Conservation (phyloP, 2,888 invertebrate species). For the Aporophyla nigra region DNA sequence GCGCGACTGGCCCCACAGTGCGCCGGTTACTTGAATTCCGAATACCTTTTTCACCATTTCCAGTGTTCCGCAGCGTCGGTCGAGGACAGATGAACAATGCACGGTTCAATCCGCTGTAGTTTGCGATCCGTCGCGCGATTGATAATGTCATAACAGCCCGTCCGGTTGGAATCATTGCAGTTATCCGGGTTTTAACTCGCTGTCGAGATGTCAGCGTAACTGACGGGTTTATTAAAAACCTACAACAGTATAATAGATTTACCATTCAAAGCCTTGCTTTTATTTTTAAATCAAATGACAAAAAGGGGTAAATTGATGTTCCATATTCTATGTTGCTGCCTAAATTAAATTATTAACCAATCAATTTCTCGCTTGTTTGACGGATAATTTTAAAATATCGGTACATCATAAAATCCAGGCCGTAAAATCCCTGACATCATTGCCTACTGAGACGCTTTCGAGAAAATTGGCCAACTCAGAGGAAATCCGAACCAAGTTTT, state of each 20-base stretch:
- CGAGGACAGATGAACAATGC: constrained; percentile 54
- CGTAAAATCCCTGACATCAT: constrained; percentile 71
- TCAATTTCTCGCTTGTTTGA: constrained; percentile 51
- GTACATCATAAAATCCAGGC: constrained; percentile 63
- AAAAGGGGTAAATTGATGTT: constrained; percentile 10
- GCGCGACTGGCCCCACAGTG: constrained; percentile 60
- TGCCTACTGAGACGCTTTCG: constrained; percentile 71
- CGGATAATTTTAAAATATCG: constrained; percentile 60
- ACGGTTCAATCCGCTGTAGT: constrained; percentile 27
- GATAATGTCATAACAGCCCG: constrained; percentile 61
- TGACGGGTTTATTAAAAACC: constrained; percentile 48
- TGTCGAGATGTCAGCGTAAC: constrained; percentile 44
- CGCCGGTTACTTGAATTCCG: constrained; percentile 73
- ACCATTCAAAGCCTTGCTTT: constrained; percentile 19
- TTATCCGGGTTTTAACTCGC: constrained; percentile 51
- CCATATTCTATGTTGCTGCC: constrained; percentile 31
- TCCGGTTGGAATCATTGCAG: constrained; percentile 56
- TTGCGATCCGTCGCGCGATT: constrained; percentile 41
- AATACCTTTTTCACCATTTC: constrained; percentile 72
- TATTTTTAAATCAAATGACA: constrained; percentile 9
- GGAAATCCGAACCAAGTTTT: constrained; percentile 67
- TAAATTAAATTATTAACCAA: constrained; percentile 44
- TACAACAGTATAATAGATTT: constrained; percentile 24
- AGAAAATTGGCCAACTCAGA: constrained; percentile 71
- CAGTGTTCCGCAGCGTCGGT: constrained; percentile 60